These are phyloP conservation scores for Petrocephalus schoutedeni DNA, from an alignment of 2,797 vertebrate species.

Conservation along the genomic window DNA sequence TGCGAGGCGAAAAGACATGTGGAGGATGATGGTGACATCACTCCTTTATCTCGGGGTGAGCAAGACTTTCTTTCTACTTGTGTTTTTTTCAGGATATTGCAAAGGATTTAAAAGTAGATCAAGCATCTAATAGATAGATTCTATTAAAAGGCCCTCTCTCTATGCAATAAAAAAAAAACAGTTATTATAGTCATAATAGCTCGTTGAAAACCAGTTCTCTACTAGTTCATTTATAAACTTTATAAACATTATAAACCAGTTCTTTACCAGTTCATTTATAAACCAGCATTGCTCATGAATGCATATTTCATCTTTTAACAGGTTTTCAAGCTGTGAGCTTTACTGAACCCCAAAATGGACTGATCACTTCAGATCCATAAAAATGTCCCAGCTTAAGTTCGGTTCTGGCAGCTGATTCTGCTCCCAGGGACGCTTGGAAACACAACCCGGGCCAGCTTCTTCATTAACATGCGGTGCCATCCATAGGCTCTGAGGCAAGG, in stretches of 20 bases:
- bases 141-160: neutral
- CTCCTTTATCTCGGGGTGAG: neutral
- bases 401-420: conserved; percentile 14
- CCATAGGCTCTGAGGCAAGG: conserved; percentile 56
- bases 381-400: neutral
- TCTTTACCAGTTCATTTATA: neutral
- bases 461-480: conserved; percentile 61
- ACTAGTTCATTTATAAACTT: neutral
- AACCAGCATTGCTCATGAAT: neutral
- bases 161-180: neutral
- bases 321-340: neutral
- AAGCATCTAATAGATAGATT: too few species aligned
- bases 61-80: neutral
- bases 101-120: too few species aligned
- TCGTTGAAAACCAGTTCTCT: neutral
- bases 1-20: neutral
- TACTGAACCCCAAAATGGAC: neutral
- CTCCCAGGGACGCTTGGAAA: conserved; percentile 33
- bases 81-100: too few species aligned
- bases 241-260: too few species aligned
- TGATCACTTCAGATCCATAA: neutral
- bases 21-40: neutral
- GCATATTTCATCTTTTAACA: neutral
- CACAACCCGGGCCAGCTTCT: conserved; percentile 54
- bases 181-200: neutral